A percentile compares a stretch with the other conserved stretches of the same genome.
phyloP scores from a whole-genome alignment of 1,140 invertebrate species.

The Leucophenga varia region DNA sequence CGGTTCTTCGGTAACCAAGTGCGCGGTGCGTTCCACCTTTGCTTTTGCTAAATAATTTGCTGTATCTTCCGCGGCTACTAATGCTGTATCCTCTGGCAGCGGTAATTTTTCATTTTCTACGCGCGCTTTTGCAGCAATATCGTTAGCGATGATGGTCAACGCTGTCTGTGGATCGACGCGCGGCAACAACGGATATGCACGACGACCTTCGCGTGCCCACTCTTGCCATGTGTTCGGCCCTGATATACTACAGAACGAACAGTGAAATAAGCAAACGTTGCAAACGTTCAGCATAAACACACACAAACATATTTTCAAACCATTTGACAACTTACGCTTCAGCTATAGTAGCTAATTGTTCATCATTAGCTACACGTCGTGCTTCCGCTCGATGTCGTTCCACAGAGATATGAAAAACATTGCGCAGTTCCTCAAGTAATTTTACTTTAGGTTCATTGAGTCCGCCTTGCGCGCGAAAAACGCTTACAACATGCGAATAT shows the following conservation, averaged over 20 bases:
- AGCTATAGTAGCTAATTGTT: slow-evolving; percentile 82
- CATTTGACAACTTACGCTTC: slow-evolving; percentile 74
- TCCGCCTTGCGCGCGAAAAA: slow-evolving; percentile 87
- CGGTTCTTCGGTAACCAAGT: slow-evolving; percentile 45
- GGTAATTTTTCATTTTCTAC: slow-evolving; percentile 58
- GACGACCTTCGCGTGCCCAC: slow-evolving; percentile 83
- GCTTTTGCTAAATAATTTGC: slow-evolving; percentile 19
- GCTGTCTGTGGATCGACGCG: slow-evolving; percentile 79
- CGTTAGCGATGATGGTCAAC: slow-evolving; percentile 82
- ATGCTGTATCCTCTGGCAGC: slow-evolving; percentile 46
- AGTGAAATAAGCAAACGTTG: slow-evolving; percentile 17
- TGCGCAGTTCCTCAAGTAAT: slow-evolving; percentile 78
- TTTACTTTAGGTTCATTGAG: slow-evolving; percentile 82
- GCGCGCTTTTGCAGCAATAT: slow-evolving; percentile 58
- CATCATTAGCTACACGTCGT: slow-evolving; percentile 86
- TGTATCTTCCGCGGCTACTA: slow-evolving; percentile 24
- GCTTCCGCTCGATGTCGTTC: slow-evolving; percentile 90
- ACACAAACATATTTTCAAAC: no score
- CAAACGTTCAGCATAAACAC: no score
- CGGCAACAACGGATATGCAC: slow-evolving; percentile 78
- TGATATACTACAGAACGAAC: slow-evolving; percentile 65
- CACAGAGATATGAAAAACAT: slow-evolving; percentile 80
- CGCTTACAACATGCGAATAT: slow-evolving; percentile 84
- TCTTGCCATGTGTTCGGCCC: slow-evolving; percentile 78
- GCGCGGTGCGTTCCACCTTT: slow-evolving; percentile 17